Base-by-base conservation (phyloP, 2,797 vertebrate species). In the Falco rusticolus region DNA sequence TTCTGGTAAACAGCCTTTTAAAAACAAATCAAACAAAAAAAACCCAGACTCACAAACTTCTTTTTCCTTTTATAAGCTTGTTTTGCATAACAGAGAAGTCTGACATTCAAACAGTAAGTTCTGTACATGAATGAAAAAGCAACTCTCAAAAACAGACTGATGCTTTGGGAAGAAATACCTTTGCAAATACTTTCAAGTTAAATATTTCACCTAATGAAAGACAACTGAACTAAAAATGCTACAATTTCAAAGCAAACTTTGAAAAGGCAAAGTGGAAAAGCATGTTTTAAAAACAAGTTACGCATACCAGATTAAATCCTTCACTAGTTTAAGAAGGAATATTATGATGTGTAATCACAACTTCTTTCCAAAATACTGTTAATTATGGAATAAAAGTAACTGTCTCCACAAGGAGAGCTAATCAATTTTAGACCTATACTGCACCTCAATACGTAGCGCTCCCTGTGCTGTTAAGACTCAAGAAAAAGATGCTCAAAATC, bases 381-480 rank as follows among this genome's bases (percentile, higher is more conserved):
- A 41, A 41, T 26, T 41, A 47, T 60, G 26, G 60, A 64, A 21
- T 22, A 64, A 28, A 53, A 28, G 26, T 53, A 53, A 53, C 51
- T 51, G 51, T 41, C 24, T 34, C 37, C 5, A 14, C 25, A n/a
- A 41, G 71, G 26, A 34, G 16, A 25, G 16, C 17, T 16, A 34
- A 34, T 20, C 37, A 37, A 25, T 34, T 61, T 45, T 43, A 61
- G 31, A 31, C 25, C 47, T 20, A 8, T 11, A 37, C 25, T 10
- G 1, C 11, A 9, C 22, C 45, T n/a, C 45, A 15, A n/a, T 4
- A 69, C 0, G 1, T 18, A 34, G 53, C 13, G 1, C 41, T 51
- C 47, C 50, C 39, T 24, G 41, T 31, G 41, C 50, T 37, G 41
- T 29, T 43, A 66, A 47, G 51, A 45, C 26, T 45, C 33, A 25